Conservation (phyloP, 1,140 invertebrate genomes). For the Homarus americanus region DNA sequence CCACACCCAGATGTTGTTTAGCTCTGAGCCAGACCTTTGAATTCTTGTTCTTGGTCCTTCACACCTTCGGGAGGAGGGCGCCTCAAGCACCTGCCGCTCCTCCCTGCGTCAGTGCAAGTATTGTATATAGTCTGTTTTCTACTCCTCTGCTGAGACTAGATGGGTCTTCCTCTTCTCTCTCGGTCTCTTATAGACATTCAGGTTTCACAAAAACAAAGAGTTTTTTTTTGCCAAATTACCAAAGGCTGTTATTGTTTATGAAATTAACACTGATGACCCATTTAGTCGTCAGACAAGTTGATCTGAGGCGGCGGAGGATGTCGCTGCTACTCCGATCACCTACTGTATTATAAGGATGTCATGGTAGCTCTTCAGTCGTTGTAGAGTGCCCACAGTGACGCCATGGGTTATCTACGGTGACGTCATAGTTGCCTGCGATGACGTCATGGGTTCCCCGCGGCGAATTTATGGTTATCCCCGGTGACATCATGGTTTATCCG, state of each 20-base stretch:
- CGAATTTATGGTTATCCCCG: no score
- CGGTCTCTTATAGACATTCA: neutral
- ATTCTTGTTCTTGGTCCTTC: neutral
- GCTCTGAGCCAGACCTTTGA: no score
- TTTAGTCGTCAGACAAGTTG: neutral
- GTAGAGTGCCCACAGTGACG: neutral
- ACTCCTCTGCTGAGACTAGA: neutral
- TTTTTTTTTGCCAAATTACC: no score
- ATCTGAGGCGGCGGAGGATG: neutral
- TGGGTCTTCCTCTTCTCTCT: neutral
- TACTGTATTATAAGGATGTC: neutral
- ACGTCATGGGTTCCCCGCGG: no score
- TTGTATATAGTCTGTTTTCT: neutral
- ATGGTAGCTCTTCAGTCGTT: neutral
- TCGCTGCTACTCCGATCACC: neutral
- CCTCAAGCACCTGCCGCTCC: neutral
- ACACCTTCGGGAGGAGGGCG: neutral
- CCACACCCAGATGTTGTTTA: no score
- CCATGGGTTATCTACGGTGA: no score
- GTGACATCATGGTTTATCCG: no score
- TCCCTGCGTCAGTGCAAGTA: neutral
- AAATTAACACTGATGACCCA: neutral
- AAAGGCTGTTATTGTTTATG: no score
- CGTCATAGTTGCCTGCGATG: no score
- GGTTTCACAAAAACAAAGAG: neutral